A percentile compares a stretch with the other conserved stretches of the same genome.
Conservation (phyloP, 2,113 vertebrate genomes). For the Haemorhous mexicanus region DNA sequence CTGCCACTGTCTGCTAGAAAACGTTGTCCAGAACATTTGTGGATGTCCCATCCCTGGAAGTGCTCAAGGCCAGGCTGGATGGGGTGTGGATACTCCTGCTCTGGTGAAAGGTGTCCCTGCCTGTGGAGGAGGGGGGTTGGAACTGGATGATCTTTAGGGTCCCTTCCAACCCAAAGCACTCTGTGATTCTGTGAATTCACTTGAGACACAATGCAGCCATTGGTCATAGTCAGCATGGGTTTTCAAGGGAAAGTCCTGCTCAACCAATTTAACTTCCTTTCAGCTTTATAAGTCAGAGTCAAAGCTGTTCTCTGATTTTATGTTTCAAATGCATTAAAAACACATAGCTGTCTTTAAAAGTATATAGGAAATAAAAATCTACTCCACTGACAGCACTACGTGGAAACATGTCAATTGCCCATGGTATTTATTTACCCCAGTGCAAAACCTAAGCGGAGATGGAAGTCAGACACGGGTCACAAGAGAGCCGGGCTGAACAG, state of each 20-base stretch:
- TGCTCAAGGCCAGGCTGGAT: neutral
- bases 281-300: neutral
- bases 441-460: neutral
- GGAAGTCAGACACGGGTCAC: neutral
- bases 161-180: neutral
- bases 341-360: neutral
- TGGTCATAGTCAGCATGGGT: neutral
- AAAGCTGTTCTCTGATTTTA: neutral
- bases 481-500: neutral
- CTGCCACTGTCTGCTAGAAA: neutral
- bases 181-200: neutral
- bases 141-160: neutral
- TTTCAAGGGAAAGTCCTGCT: neutral
- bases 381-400: neutral
- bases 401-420: neutral
- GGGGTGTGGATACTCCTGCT: neutral
- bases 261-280: neutral
- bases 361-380: neutral
- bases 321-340: neutral
- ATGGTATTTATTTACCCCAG: neutral
- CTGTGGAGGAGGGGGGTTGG: rapidly evolving
- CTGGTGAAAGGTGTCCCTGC: neutral
- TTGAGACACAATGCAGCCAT: neutral
- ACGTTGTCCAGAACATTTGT: neutral
- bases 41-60: neutral